Evolutionary conservation across 2,888 invertebrate species (phyloP), one percentile per base, ranked within the genome.

Genomic region (Drosophila monieri): DNA sequence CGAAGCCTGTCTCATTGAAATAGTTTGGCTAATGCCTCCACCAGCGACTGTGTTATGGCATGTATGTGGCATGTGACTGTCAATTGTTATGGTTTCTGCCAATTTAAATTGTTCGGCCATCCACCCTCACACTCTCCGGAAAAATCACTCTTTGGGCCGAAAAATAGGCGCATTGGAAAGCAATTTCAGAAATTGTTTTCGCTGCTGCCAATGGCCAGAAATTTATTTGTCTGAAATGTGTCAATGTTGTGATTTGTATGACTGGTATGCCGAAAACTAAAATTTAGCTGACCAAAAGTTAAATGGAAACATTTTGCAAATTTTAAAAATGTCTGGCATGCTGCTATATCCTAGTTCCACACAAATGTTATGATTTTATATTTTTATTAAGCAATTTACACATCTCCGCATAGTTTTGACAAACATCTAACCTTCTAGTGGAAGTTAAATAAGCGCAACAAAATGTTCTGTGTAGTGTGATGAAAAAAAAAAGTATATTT

Each of bases 51-150:
- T 47, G 64, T 62, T 60, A 47, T 78, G 72, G 73, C 77, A 71
- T 85, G 85, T 81, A 51, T 83, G 80, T 76, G 80, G 80, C 78
- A 83, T 83, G 76, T 85, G 80, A 77, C 86, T 85, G 78, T 83
- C 85, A 80, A 81, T 80, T 80, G 83, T 64, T 74, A 69, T 78
- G 69, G 57, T 64, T 75, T 59, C 55, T 70, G 57, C 59, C 62
- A 66, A 53, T 77, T 67, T 70, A 83, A 79, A 79, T 70, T 75
- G 77, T 57, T 59, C 51, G 14, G 10, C 43, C 15, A 10, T n/a
- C 23, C 8, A 9, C 18, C 3, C 9, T 3, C 12, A 15, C 43
- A 30, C 59, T 14, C 9, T 1, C 15, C 23, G 6, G 21, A 23
- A 23, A 23, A 23, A 23, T 23, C 21, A 10, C 15, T 25, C 2